phyloP scores from a whole-genome alignment of 2,113 vertebrate species.

The Theropithecus gelada region DNA sequence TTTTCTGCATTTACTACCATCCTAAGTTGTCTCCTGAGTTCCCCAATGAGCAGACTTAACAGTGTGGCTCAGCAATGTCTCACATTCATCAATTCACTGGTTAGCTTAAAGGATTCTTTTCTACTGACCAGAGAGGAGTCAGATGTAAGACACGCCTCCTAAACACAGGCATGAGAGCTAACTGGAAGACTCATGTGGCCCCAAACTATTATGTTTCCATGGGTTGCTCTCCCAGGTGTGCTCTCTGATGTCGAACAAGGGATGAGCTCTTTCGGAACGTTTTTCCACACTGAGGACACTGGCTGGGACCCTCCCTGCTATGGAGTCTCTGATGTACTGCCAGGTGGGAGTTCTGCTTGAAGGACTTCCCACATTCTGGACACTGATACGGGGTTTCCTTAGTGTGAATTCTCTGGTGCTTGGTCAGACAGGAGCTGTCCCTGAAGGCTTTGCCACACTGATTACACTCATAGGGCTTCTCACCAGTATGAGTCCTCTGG shows the following conservation, averaged over 20 bases:
- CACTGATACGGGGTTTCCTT: conserved; percentile 79
- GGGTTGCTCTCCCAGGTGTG: conserved; percentile 55
- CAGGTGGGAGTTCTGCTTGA: conserved; percentile 75
- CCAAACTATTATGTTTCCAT: background rate
- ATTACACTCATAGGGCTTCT: conserved; percentile 80
- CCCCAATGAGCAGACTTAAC: background rate
- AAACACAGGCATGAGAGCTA: background rate
- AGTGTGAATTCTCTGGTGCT: conserved; percentile 79
- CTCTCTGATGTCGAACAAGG: conserved; percentile 71
- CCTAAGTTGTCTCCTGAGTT: background rate
- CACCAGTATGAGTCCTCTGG: conserved; percentile 82
- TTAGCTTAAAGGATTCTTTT: background rate
- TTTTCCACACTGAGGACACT: conserved; percentile 74
- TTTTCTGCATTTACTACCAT: background rate
- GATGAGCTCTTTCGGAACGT: conserved; percentile 65
- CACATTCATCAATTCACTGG: background rate
- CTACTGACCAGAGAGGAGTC: background rate
- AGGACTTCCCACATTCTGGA: conserved; percentile 73
- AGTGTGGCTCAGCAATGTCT: background rate
- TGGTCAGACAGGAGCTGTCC: conserved; percentile 80
- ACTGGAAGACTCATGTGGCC: background rate
- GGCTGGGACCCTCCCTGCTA: conserved; percentile 23
- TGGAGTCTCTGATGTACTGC: conserved; percentile 63
- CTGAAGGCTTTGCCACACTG: conserved; percentile 82
- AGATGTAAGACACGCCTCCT: background rate